These are phyloP conservation scores for Chaetophractus vellerosus DNA, from an alignment of 2,797 vertebrate species.

Conservation along the genomic window DNA sequence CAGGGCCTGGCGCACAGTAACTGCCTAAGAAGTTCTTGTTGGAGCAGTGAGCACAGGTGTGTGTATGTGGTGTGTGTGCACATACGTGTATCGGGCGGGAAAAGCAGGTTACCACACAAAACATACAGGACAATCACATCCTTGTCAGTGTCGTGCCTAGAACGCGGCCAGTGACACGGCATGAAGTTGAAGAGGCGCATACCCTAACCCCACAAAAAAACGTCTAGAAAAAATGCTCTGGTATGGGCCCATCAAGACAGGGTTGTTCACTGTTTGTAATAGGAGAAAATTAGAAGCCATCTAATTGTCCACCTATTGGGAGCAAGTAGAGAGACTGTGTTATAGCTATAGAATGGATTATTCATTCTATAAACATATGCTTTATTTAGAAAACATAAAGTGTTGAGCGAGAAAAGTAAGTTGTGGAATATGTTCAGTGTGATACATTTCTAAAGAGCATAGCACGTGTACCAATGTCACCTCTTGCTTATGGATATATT, in stretches of 20 bases:
- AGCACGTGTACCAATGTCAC: not conserved
- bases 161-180: not conserved
- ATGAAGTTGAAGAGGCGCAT: not conserved
- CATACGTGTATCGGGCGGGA: not conserved
- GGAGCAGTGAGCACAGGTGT: not conserved
- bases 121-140: not conserved
- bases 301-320: not conserved
- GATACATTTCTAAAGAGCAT: not conserved
- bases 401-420: not conserved
- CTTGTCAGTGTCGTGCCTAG: not conserved
- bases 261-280: not conserved
- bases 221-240: not conserved
- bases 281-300: not conserved
- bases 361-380: not conserved
- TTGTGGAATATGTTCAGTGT: not conserved
- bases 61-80: rapidly evolving
- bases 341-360: not conserved
- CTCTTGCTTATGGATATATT: not conserved
- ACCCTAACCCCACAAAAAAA: not conserved
- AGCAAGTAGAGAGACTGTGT: not conserved
- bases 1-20: not conserved
- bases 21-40: not conserved
- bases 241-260: not conserved
- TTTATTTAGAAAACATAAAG: not conserved
- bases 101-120: not conserved